Evolutionary conservation across 2,113 vertebrate genomes (phyloP), one percentile per base, ranked within the genome.

Genomic region (Crotalus tigris): DNA sequence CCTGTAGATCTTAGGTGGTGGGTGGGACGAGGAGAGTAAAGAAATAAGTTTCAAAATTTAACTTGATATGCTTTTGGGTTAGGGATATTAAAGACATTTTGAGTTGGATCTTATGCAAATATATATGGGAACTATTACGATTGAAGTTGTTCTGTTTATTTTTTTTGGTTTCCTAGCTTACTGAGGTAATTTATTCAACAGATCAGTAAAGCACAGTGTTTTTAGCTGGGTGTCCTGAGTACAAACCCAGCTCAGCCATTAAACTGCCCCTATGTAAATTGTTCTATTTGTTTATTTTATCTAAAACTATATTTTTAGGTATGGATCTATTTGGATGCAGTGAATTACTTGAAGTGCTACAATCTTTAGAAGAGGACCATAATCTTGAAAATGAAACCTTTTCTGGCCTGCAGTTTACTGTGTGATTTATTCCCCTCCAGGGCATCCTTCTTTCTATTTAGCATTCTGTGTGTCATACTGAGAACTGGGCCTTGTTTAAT

Each of bases 401-500:
- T 92, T 55, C 92, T 54, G 95, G 24, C 13, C 61, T 1, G 0
- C 61, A 91, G 26, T 61, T 95, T 0, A 0, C 6, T 0, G 1
- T 11, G 3, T 81, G 17, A 93, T 93, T 95, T 94, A 93, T 95
- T 94, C 93, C 81, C 95, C 95, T 96, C 95, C 0, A 5, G 96
- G 94, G 93, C 94, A 39, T 94, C 95, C 95, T 94, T 95, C 90
- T 94, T 96, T 94, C 96, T 97, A 93, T 92, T 97, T 96, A 96
- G 95, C 94, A 96, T 97, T 97, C 96, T 51, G 89, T 0, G 0
- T 49, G 55, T 93, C 10, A 88, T 92, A 91, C 94, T 92, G 96
- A 96, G 96, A 94, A 96, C 92, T 90, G 93, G 94, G 97, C 96
- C 96, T 97, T 97, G 97, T 97, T 97, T 97, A 98, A 98, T 98